Percentiles rank a stretch among this genome's conserved stretches.
phyloP scores from a whole-genome alignment of 2,888 invertebrate genomes.

The Idaea dimidiata region DNA sequence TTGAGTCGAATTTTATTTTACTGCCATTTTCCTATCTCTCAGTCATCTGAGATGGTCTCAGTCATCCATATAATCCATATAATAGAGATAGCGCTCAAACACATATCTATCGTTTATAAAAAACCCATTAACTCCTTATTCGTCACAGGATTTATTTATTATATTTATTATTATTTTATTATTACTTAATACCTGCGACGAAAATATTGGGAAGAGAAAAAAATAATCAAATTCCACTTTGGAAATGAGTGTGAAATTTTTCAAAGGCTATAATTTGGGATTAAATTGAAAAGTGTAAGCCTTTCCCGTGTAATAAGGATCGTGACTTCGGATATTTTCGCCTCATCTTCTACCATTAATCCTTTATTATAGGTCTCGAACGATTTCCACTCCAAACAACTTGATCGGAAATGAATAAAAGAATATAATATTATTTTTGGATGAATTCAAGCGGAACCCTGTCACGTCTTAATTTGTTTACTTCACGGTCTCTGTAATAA shows the following conservation, averaged over 20 bases:
- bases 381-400: conserved; percentile 28
- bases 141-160: no score
- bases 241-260: background rate
- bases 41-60: no score
- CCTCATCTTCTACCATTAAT: conserved; percentile 69
- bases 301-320: conserved; percentile 66
- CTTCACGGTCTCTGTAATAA: conserved; percentile 10
- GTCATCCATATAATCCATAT: no score
- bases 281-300: conserved; percentile 68
- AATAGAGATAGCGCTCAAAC: no score
- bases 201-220: background rate
- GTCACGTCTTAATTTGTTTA: conserved; percentile 18
- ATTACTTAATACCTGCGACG: background rate
- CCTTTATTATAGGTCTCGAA: conserved; percentile 22
- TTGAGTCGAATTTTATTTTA: no score
- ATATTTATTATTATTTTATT: background rate
- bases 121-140: no score
- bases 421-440: conserved; percentile 11
- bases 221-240: background rate
- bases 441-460: conserved; percentile 16
- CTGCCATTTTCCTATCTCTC: no score
- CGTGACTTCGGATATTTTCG: conserved; percentile 71
- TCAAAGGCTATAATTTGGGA: background rate
- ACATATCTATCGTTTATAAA: no score
- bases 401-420: conserved; percentile 5